Evolutionary conservation across 92 coral and sea anemone genomes (phyloP).

Genomic region (Porites rus): DNA sequence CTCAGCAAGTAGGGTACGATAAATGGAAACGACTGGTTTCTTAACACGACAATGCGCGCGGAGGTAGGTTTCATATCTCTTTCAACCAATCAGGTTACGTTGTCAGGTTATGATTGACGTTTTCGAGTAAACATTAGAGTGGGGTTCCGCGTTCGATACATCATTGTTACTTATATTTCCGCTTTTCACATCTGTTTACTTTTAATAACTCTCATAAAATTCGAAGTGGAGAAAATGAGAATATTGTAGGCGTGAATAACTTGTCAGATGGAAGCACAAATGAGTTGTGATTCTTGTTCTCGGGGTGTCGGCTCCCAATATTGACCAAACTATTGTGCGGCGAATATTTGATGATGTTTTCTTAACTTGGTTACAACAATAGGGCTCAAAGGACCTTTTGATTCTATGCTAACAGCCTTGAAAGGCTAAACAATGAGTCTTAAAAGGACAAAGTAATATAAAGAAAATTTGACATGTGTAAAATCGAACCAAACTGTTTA

Average conservation of each 20-base stretch:
- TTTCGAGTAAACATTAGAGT: slow-evolving; percentile 59
- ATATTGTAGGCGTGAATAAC: slow-evolving; percentile 21
- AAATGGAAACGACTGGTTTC: slow-evolving; percentile 16
- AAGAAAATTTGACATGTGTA: slow-evolving; percentile 82
- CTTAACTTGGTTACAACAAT: slow-evolving; percentile 41
- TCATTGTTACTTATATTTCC: slow-evolving; percentile 71
- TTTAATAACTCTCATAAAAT: slow-evolving; percentile 64
- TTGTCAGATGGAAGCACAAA: neutral
- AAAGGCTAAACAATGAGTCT: slow-evolving; percentile 67
- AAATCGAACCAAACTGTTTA: slow-evolving; percentile 81
- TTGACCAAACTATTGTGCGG: slow-evolving; percentile 18
- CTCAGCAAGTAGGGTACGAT: slow-evolving; percentile 4
- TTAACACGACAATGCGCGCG: neutral
- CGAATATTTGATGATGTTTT: slow-evolving; percentile 39
- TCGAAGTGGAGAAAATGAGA: slow-evolving; percentile 33
- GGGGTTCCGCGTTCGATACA: slow-evolving; percentile 76
- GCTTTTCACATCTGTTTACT: slow-evolving; percentile 73
- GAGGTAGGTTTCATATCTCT: slow-evolving; percentile 17
- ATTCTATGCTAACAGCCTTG: slow-evolving; percentile 65
- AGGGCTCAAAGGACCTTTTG: slow-evolving; percentile 58
- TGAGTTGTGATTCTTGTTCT: slow-evolving; percentile 6
- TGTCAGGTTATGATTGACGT: slow-evolving; percentile 71
- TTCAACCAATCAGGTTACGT: slow-evolving; percentile 69
- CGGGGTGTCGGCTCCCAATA: slow-evolving; percentile 22
- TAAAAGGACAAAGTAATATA: slow-evolving; percentile 70